Evolutionary conservation across 2,113 vertebrate genomes (phyloP).

Genomic region (Vulpes ferrilata): DNA sequence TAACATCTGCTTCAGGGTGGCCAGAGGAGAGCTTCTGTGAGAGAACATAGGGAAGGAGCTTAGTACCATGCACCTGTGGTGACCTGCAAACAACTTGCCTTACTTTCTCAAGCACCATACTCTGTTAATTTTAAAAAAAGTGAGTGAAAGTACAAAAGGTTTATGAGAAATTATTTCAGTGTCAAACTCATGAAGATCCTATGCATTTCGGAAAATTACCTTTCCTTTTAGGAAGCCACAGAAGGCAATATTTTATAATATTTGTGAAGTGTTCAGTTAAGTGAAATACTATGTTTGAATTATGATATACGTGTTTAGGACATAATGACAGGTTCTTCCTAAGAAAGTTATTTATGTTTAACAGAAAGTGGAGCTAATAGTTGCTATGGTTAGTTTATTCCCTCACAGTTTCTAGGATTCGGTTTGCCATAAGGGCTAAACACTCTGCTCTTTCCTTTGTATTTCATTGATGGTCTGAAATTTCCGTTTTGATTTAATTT

Average conservation of each 20-base stretch:
- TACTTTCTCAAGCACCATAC: not conserved
- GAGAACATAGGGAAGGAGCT: not conserved
- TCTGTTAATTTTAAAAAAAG: not conserved
- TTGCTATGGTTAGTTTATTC: constrained; percentile 73
- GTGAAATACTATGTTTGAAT: not conserved
- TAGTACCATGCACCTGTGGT: not conserved
- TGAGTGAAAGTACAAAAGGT: not conserved
- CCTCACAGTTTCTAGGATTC: constrained; percentile 71
- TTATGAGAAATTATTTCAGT: not conserved
- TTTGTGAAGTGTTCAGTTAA: constrained; percentile 42
- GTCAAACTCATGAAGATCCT: not conserved
- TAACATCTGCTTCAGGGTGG: rapidly evolving
- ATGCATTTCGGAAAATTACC: not conserved
- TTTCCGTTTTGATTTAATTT: constrained; percentile 80
- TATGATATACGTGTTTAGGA: not conserved
- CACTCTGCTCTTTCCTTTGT: not conserved
- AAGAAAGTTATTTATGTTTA: not conserved
- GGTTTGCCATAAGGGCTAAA: constrained; percentile 52
- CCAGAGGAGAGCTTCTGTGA: not conserved
- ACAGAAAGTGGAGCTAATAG: constrained; percentile 59
- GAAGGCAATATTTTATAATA: not conserved
- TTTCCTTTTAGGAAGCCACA: not conserved
- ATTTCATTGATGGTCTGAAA: constrained; percentile 53
- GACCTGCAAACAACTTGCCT: not conserved
- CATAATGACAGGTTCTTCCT: not conserved